Conservation (phyloP, 2,888 invertebrate species). For the Fragum sueziense region DNA sequence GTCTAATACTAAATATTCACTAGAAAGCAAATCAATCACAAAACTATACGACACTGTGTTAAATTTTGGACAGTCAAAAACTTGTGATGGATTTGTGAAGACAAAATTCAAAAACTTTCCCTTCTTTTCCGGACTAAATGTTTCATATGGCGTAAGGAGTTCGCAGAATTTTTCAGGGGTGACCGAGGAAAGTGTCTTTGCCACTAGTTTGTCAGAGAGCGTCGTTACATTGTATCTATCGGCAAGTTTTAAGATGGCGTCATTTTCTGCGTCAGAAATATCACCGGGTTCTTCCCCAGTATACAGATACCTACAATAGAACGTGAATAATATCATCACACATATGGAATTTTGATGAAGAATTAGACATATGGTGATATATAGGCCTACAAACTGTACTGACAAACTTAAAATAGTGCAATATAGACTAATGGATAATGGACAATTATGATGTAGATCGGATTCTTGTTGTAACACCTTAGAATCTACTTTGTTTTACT, state of each 20-base stretch:
- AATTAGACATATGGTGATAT: no score
- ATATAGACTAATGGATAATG: no score
- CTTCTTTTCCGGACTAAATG: slow-evolving; percentile 31
- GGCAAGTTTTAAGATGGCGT: slow-evolving; percentile 27
- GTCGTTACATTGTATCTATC: slow-evolving; percentile 44
- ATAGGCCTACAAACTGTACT: no score
- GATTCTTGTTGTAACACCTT: no score
- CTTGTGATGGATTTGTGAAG: slow-evolving; percentile 29
- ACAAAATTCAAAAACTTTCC: slow-evolving; percentile 48
- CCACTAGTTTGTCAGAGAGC: slow-evolving; percentile 26
- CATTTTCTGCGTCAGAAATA: background rate
- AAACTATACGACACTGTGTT: slow-evolving; percentile 35
- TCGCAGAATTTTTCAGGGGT: slow-evolving; percentile 39
- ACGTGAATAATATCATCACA: no score
- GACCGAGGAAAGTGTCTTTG: slow-evolving; percentile 18
- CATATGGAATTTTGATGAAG: no score
- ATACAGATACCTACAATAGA: slow-evolving; percentile 48
- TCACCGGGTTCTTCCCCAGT: slow-evolving; percentile 21
- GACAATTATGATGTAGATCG: no score
- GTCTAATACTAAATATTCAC: slow-evolving; percentile 43
- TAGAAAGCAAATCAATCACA: slow-evolving; percentile 35
- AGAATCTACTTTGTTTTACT: no score
- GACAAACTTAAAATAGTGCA: no score
- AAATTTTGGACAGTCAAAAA: slow-evolving; percentile 42
- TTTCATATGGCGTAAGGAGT: slow-evolving; percentile 36